Percentiles rank a stretch among this genome's conserved stretches.
Evolutionary conservation across 2,797 vertebrate genomes (phyloP).

Genomic region (Pseudotriccus pelzelni): DNA sequence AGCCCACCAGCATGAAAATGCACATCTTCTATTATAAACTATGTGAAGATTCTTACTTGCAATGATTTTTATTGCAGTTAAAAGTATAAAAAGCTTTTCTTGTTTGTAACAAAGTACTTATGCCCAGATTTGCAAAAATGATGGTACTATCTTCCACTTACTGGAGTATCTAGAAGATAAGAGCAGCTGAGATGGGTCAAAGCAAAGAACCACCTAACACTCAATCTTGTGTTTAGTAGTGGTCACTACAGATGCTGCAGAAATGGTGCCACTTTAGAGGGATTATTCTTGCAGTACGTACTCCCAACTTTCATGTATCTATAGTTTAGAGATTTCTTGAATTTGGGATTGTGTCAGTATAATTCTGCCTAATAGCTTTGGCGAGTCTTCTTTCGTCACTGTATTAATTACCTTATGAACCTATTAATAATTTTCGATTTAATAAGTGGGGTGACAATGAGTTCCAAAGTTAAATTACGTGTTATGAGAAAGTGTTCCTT

Average conservation of each 20-base stretch:
- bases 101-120: background rate
- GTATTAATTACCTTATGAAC: background rate
- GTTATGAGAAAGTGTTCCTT: background rate
- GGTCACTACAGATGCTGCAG: background rate
- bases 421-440: background rate
- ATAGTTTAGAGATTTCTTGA: background rate
- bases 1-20: background rate
- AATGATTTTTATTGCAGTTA: background rate
- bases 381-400: background rate
- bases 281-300: background rate
- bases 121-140: background rate
- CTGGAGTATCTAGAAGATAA: background rate
- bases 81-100: background rate
- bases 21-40: constrained; percentile 11
- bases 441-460: background rate
- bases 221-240: background rate
- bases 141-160: background rate
- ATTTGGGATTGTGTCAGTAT: background rate
- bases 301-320: background rate
- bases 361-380: background rate
- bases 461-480: background rate
- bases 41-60: background rate
- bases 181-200: background rate
- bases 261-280: background rate
- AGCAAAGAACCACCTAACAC: background rate